These are phyloP conservation scores for Baronia brevicornis DNA, from an alignment of 2,888 invertebrate genomes.

Conservation along the genomic window DNA sequence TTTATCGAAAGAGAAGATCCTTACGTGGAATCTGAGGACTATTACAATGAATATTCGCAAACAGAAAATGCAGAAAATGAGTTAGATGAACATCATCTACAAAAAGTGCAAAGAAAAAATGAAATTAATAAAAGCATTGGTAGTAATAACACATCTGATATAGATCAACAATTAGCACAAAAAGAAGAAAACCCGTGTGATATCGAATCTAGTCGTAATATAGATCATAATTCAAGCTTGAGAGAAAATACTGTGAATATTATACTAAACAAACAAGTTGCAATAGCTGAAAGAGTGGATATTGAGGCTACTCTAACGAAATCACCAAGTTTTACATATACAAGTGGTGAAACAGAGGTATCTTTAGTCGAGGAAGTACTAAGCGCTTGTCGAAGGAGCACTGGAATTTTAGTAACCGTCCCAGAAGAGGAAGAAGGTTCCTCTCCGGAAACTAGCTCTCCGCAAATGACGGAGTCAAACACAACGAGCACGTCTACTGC, in stretches of 20 bases:
- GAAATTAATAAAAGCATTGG: slow-evolving; percentile 64
- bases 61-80: slow-evolving; percentile 63
- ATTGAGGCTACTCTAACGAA: slow-evolving; percentile 46
- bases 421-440: slow-evolving; percentile 79
- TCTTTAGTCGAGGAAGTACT: slow-evolving; percentile 65
- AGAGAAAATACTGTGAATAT: slow-evolving; percentile 65
- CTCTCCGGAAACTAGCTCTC: slow-evolving; percentile 65
- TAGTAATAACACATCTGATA: slow-evolving; percentile 38
- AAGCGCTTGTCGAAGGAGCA: slow-evolving; percentile 60
- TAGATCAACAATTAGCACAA: slow-evolving; percentile 29
- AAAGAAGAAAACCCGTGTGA: slow-evolving; percentile 49
- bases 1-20: slow-evolving; percentile 68
- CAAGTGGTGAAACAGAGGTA: slow-evolving; percentile 48
- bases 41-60: slow-evolving; percentile 48
- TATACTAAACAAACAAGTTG: slow-evolving; percentile 44
- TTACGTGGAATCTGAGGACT: slow-evolving; percentile 61
- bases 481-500: slow-evolving; percentile 82
- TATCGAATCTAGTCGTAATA: slow-evolving; percentile 48
- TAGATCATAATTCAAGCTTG: slow-evolving; percentile 50
- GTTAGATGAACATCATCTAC: slow-evolving; percentile 53
- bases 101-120: slow-evolving; percentile 66
- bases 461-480: slow-evolving; percentile 79
- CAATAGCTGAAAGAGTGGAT: slow-evolving; percentile 36
- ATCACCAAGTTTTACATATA: slow-evolving; percentile 54
- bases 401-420: slow-evolving; percentile 72